Conservation (phyloP, 2,797 vertebrate genomes). For the Xenopus petersii region DNA sequence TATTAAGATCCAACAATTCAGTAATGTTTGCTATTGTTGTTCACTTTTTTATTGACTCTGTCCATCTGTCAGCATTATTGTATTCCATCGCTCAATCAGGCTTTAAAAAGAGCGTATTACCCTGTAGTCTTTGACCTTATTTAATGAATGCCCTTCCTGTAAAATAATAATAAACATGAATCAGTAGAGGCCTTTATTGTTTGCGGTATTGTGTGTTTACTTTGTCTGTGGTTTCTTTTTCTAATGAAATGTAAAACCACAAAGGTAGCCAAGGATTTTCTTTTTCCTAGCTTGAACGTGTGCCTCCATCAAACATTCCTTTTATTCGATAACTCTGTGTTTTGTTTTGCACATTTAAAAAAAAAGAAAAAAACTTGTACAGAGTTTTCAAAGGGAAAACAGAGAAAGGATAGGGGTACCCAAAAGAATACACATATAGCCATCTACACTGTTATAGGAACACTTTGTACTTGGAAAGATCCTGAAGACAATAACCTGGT, state of each 20-base stretch:
- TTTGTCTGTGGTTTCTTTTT: constrained; percentile 52
- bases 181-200: constrained; percentile 49
- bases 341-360: constrained; percentile 46
- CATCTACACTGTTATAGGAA: constrained; percentile 38
- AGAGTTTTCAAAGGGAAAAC: constrained; percentile 53
- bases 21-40: constrained; percentile 44
- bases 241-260: constrained; percentile 51
- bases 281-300: constrained; percentile 6
- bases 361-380: constrained; percentile 43
- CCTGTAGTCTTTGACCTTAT: constrained; percentile 36
- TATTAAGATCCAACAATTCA: constrained; percentile 33
- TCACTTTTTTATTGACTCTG: constrained; percentile 56
- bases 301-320: constrained; percentile 52
- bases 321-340: constrained; percentile 27
- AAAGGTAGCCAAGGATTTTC: constrained; percentile 36
- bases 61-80: constrained; percentile 52
- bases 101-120: constrained; percentile 41
- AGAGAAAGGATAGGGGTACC: constrained; percentile 41
- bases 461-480: constrained; percentile 32
- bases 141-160: constrained; percentile 53
- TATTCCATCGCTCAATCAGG: constrained; percentile 49
- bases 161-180: constrained; percentile 37
- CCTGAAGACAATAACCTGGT: constrained; percentile 33
- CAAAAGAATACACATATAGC: constrained; percentile 23
- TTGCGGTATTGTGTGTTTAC: constrained; percentile 46